Evolutionary conservation across 2,797 vertebrate genomes (phyloP), one percentile per base, ranked within the genome.

Genomic region (Oreonectes daqikongensis): DNA sequence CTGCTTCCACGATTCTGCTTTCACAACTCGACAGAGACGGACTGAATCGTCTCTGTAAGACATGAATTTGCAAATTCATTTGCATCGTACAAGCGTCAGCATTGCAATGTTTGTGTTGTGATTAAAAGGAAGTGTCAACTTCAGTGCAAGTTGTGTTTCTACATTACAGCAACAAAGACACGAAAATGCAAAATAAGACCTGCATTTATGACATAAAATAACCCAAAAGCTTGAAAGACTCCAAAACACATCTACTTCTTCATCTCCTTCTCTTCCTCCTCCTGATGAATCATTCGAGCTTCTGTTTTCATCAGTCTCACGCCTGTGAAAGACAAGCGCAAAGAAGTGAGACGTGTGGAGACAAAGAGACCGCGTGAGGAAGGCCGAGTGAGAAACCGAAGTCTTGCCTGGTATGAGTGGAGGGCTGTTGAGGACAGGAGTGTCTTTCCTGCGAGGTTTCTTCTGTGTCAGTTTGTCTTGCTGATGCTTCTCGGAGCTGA

Each of bases 381-480:
- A 20, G 17, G 15, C 17, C 7, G 5, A 48, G 50, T 14, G 28
- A 46, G 5, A 50, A 73, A 42, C 17, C 2, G 2, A n/a, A 53
- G 2, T 28, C 64, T 57, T 79, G 95, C 95, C 93, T 92, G 94
- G 92, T 77, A 95, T 90, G 30, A 92, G 93, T 7, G 94, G 94
- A 1, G 93, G 94, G 15, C 84, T 90, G 66, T 91, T 90, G 73
- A 93, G 84, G 14, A 95, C 92, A 0, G 95, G 95, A 0, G 95
- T 96, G 73, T 97, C 95, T 90, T 97, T 97, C 73, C 96, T 90
- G 68, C 93, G 92, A 48, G 96, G 96, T 71, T 96, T 97, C 84
- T 94, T 95, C 81, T 91, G 89, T n/a, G 91, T 92, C 59, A 89
- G 88, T 9, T 94, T 93, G 20, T 85, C 82, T 53, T 87, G 92